These are phyloP conservation scores for Trilocha varians DNA, from an alignment of 2,888 invertebrate species.

Conservation along the genomic window DNA sequence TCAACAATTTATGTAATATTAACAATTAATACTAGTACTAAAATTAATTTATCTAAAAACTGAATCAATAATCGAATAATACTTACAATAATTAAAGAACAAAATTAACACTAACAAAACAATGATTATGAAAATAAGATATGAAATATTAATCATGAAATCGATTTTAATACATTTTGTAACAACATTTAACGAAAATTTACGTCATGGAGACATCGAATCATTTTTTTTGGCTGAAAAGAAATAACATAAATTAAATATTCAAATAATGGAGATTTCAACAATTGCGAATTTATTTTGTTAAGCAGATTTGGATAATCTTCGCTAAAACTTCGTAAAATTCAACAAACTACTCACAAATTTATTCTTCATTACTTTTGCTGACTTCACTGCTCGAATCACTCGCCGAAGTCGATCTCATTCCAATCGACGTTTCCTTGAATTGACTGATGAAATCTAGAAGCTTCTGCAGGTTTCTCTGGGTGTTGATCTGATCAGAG, in stretches of 20 bases:
- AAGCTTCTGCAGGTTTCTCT: constrained; percentile 62
- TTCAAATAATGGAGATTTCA: not conserved
- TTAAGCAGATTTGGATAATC: too few species aligned
- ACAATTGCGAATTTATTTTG: not conserved
- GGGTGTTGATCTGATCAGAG: constrained; percentile 62
- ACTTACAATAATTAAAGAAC: constrained; percentile 4
- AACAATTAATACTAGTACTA: not conserved
- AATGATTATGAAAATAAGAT: constrained; percentile 1
- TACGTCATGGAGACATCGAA: constrained; percentile 5
- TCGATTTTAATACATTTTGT: not conserved
- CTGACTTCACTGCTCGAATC: constrained; percentile 58
- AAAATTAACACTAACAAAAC: constrained; percentile 8
- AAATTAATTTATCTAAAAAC: not conserved
- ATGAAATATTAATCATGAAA: not conserved
- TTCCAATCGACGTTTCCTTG: constrained; percentile 57
- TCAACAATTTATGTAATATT: not conserved
- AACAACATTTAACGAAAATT: not conserved
- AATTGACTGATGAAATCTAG: constrained; percentile 67
- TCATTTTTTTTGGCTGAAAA: not conserved
- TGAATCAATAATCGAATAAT: not conserved
- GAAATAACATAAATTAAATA: not conserved
- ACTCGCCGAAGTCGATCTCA: constrained; percentile 51
- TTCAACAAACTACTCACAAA: constrained; percentile 28
- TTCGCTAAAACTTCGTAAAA: too few species aligned
- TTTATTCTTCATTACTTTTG: constrained; percentile 60